Evolutionary conservation across 1,140 invertebrate genomes (phyloP), one percentile per base, ranked within the genome.

Genomic region (Musca vetustissima): DNA sequence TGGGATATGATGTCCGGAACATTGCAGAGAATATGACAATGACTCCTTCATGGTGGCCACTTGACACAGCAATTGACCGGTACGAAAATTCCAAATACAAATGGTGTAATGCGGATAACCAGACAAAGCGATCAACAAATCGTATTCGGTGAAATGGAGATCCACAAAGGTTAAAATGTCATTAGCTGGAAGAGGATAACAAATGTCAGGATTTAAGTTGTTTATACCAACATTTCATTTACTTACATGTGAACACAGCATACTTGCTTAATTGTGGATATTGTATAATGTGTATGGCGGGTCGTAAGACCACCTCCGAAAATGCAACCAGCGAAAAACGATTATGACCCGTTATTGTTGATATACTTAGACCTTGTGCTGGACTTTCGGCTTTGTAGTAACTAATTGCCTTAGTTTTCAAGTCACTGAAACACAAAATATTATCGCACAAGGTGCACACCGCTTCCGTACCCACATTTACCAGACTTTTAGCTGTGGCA

Each of bases 261-360:
- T 73, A 76, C 67, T 61, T 71, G 1, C 55, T 67, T 24, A 80
- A 55, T 7, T 81, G 76, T 0, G 79, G 79, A 70, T 80, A 81
- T 43, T 75, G 73, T 9, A 75, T 76, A 0, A 81, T 47, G 47
- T 72, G 70, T 21, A 81, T 76, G 2, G 66, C 25, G 9, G 76
- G 75, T 1, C 65, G 61, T 0, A 79, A 43, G 0, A 74, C 32
- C 2, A 19, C 65, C 24, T 81, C 79, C 14, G 73, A 68, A 25
- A 79, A 76, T 6, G 74, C 79, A 19, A 80, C 80, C 0, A 81
- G 64, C 2, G 78, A 73, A 61, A 77, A 76, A 7, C 75, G 76
- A 67, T 73, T 75, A 65, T 81, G 79, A 8, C 78, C 77, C 1
- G 72, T 21, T 24, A 74, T 71, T 0, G 22, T 25, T 13, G 59